A percentile compares a stretch with the other conserved stretches of the same genome.
Evolutionary conservation across 2,888 invertebrate genomes (phyloP).

Genomic region (Metallyticus violacea): DNA sequence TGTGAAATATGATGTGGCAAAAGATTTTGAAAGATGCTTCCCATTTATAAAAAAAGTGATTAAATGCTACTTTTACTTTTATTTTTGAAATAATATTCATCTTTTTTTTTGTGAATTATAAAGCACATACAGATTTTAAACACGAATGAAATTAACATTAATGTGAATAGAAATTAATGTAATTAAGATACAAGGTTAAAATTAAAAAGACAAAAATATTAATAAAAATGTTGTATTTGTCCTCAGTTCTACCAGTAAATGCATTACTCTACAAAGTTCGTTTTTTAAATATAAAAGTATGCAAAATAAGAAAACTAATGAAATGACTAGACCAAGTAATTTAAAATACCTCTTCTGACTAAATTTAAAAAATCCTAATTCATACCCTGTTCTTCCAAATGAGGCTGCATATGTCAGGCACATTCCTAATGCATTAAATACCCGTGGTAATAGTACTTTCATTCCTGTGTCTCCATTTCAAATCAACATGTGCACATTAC

Average conservation of each 20-base stretch:
- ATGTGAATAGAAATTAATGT: not conserved
- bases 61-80: too few species aligned
- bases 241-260: constrained; percentile 17
- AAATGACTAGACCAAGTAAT: not conserved
- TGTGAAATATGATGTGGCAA: too few species aligned
- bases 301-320: not conserved
- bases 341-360: not conserved
- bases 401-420: not conserved
- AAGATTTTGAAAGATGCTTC: too few species aligned
- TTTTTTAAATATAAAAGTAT: not conserved
- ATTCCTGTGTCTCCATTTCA: not conserved
- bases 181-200: not conserved
- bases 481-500: not conserved
- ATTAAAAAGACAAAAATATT: not conserved
- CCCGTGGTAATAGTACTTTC: not conserved
- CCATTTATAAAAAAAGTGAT: too few species aligned
- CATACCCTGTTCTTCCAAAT: not conserved
- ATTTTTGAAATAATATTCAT: too few species aligned
- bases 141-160: too few species aligned
- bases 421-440: not conserved
- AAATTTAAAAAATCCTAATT: not conserved
- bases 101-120: too few species aligned
- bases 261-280: not conserved
- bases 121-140: too few species aligned
- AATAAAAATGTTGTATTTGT: not conserved